Conservation (phyloP, 2,113 vertebrate species). For the Orientallactaga bullata region DNA sequence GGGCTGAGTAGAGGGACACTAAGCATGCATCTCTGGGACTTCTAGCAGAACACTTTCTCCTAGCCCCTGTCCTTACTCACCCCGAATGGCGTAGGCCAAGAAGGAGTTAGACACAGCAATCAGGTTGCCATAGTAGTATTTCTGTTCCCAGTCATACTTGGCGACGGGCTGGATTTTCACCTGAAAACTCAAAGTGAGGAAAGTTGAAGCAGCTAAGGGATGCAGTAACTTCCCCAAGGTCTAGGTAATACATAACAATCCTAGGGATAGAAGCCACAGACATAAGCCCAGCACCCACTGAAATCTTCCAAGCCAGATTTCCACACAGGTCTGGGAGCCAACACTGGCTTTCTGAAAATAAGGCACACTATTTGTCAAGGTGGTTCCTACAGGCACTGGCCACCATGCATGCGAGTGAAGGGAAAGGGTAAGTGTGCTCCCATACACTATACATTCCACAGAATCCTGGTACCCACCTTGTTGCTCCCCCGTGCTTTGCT, state of each 20-base stretch:
- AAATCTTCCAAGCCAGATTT: conserved; percentile 37
- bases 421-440: not conserved
- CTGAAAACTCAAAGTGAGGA: conserved; percentile 84
- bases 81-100: conserved; percentile 97
- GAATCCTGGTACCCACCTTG: conserved; percentile 88
- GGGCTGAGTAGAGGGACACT: not conserved
- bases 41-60: conserved; percentile 8
- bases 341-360: conserved; percentile 36
- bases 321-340: conserved; percentile 17
- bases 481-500: conserved; percentile 98
- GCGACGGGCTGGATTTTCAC: conserved; percentile 99
- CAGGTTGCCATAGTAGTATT: conserved; percentile 97
- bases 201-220: conserved; percentile 13
- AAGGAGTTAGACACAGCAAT: conserved; percentile 98
- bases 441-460: not conserved
- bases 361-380: not conserved
- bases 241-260: not conserved
- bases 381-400: not conserved
- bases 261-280: not conserved
- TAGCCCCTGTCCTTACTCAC: conserved; percentile 86
- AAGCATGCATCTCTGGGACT: not conserved
- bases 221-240: not conserved
- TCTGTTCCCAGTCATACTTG: conserved; percentile 99
- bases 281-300: not conserved
- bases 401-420: not conserved